These are phyloP conservation scores for Sphyrna mokarran DNA, from an alignment of 2,113 vertebrate genomes.

Conservation along the genomic window DNA sequence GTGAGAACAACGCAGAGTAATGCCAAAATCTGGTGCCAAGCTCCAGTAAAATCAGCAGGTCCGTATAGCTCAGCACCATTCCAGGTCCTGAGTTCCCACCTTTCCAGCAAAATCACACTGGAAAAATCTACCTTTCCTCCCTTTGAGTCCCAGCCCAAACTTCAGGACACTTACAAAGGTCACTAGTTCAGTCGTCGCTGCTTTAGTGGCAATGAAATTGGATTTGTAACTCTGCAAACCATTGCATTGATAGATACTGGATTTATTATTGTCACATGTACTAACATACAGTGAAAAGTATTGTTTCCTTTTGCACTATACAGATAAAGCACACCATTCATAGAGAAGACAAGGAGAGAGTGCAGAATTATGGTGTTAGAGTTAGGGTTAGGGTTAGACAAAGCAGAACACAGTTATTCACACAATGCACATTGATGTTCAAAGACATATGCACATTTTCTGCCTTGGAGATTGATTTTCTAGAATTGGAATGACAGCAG, in stretches of 20 bases:
- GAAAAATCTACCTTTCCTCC: background rate
- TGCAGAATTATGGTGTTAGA: too few relatives aligned
- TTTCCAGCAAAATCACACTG: background rate
- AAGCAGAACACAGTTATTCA: too few relatives aligned
- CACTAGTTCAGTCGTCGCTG: background rate
- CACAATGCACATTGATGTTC: too few relatives aligned
- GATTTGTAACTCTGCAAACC: background rate
- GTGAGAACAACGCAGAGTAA: background rate
- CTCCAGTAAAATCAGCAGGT: background rate
- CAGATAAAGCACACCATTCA: too few relatives aligned
- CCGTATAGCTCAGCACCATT: background rate
- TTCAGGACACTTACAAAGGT: background rate
- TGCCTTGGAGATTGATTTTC: too few relatives aligned
- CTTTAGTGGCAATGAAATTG: background rate
- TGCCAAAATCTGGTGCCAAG: background rate
- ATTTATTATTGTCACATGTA: too few relatives aligned
- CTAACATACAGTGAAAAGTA: too few relatives aligned
- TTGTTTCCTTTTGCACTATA: too few relatives aligned
- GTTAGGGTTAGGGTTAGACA: too few relatives aligned
- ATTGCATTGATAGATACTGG: background rate
- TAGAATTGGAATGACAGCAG: too few relatives aligned
- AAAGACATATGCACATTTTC: too few relatives aligned
- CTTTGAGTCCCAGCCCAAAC: background rate
- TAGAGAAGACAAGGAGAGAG: too few relatives aligned
- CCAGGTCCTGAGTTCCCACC: background rate